These are phyloP conservation scores for Oscheius sp. DNA, from an alignment of 1,140 invertebrate genomes.

Conservation along the genomic window DNA sequence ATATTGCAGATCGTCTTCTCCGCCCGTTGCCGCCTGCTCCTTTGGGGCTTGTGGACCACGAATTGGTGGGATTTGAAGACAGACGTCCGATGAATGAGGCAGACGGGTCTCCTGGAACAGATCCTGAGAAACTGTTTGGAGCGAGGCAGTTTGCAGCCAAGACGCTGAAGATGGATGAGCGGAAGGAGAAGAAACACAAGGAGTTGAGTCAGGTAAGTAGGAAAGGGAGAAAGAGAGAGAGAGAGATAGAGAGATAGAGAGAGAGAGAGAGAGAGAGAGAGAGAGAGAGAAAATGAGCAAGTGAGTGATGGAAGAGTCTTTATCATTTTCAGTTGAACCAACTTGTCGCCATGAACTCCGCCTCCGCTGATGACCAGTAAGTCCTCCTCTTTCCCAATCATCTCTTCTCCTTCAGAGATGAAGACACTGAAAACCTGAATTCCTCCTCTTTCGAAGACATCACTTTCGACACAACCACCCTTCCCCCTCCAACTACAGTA, in stretches of 20 bases:
- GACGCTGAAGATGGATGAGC: not conserved
- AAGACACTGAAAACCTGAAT: not conserved
- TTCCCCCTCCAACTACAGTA: no score
- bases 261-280: not conserved
- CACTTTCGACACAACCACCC: not conserved
- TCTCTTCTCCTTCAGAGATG: not conserved
- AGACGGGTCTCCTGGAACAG: slow-evolving; percentile 19
- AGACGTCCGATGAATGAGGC: slow-evolving; percentile 1
- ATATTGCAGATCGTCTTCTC: no score
- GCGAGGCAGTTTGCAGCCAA: not conserved
- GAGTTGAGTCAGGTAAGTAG: not conserved
- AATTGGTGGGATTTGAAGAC: slow-evolving; percentile 2
- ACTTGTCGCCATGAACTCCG: not conserved
- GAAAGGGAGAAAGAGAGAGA: no score
- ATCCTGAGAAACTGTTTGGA: slow-evolving; percentile 11
- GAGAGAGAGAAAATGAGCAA: not conserved
- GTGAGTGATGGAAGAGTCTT: no score
- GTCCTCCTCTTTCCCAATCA: not conserved
- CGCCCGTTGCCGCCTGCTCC: no score
- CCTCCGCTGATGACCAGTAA: not conserved
- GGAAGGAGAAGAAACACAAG: not conserved
- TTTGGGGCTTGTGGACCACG: not conserved
- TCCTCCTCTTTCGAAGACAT: slow-evolving; percentile 2
- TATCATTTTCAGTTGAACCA: not conserved
- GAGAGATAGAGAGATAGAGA: not conserved